Evolutionary conservation across 35 echinoderm and acorn worm genomes (phyloP), one percentile per base, ranked within the genome.

Genomic region (Chiridota heheva): DNA sequence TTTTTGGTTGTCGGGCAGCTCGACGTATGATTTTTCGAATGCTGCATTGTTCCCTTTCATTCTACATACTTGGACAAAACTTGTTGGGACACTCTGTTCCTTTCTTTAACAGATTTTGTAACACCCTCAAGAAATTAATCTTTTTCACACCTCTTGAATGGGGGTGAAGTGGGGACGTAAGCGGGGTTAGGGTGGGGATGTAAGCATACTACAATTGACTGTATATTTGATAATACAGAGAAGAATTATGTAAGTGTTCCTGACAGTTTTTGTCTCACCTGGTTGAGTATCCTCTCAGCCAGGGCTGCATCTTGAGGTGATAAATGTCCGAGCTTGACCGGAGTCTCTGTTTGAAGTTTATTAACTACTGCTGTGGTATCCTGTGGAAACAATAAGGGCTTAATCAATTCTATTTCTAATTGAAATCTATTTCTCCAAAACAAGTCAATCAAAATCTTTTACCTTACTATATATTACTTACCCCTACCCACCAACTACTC

Each of bases 311-410:
- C 93, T 58, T 91, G 89, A n/a, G 55, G 13, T 40, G 93, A 91
- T 43, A 97, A 22, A 29, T 35, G 60, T 6, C 93, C 93, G 42
- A 81, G 30, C 34, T 97, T 97, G 18, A 97, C 82, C 43, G 93
- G 93, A 8, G 93, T 91, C 66, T 97, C 93, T 3, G 78, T 73
- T 58, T 91, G 89, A 48, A 97, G 86, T 71, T 91, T 72, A 37
- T 77, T 67, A 3, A 91, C 51, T 81, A 97, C 91, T 17, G 45
- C 63, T 37, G 38, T 75, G 15, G 84, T 84, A 62, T 97, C 93
- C 93, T 97, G 28, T 7, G 40, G 48, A 59, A 28, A 73, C 7
- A 22, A 58, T 41, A 16, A 24, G n/a, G 70, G 70, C 15, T 35
- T 7, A 33, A 82, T 67, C 27, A 25, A 43, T 42, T 42, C 34